Conservation (phyloP, 2,888 invertebrate genomes). For the Scaptomyza flava region DNA sequence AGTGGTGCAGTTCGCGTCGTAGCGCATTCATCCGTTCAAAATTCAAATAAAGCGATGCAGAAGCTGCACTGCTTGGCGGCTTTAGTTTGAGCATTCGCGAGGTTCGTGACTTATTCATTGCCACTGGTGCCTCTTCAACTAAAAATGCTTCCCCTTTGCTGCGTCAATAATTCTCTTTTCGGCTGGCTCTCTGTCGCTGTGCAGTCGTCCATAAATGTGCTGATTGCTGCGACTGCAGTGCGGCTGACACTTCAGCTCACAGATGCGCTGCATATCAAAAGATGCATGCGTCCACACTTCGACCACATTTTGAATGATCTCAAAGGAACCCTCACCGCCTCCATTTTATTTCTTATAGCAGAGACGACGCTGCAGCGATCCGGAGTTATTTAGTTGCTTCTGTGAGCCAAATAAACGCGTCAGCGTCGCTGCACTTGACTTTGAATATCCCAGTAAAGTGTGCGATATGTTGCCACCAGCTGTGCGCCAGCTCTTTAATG, state of each 20-base stretch:
- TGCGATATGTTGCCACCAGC: too few species aligned
- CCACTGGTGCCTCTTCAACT: not conserved
- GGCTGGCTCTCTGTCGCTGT: slow-evolving; percentile 18
- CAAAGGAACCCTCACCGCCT: slow-evolving; percentile 57
- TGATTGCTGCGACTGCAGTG: slow-evolving; percentile 81
- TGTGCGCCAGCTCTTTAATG: too few species aligned
- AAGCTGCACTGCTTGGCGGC: slow-evolving; percentile 14
- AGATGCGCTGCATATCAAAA: slow-evolving; percentile 82
- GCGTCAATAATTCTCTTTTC: not conserved
- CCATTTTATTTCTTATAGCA: slow-evolving; percentile 37
- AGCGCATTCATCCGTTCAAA: slow-evolving; percentile 83
- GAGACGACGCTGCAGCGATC: slow-evolving; percentile 63
- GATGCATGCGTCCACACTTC: slow-evolving; percentile 83
- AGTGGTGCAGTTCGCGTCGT: slow-evolving; percentile 80
- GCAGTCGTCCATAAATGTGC: slow-evolving; percentile 81
- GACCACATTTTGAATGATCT: slow-evolving; percentile 83
- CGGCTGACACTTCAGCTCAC: slow-evolving; percentile 76
- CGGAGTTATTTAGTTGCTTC: slow-evolving; percentile 65
- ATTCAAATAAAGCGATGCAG: slow-evolving; percentile 62
- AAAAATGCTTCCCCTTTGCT: not conserved
- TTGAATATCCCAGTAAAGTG: slow-evolving; percentile 57
- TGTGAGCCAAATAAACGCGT: slow-evolving; percentile 77
- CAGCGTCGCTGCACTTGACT: slow-evolving; percentile 61
- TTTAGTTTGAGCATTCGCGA: slow-evolving; percentile 64
- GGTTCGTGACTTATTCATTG: slow-evolving; percentile 44